These are phyloP conservation scores for Chrysopa pallens DNA, from an alignment of 1,140 invertebrate species.

Conservation along the genomic window DNA sequence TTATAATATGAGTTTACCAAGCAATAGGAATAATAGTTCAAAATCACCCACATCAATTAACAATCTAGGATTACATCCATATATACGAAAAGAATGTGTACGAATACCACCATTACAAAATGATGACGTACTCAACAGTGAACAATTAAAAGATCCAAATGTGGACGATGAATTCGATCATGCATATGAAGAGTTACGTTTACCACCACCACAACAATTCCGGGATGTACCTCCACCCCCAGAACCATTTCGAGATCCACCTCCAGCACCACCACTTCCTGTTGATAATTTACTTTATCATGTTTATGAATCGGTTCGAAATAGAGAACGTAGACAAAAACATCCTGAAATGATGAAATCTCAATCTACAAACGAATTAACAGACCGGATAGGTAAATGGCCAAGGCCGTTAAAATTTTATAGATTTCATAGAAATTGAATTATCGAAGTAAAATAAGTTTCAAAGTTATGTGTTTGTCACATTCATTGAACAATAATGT, in stretches of 20 bases:
- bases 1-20: not conserved
- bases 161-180: conserved; percentile 29
- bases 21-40: not conserved
- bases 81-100: conserved; percentile 26
- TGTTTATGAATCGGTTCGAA: conserved; percentile 50
- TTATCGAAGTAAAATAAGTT: no score
- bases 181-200: conserved; percentile 52
- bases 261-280: conserved; percentile 26
- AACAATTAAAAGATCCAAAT: conserved; percentile 10
- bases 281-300: conserved; percentile 64
- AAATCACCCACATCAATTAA: not conserved
- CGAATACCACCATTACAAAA: conserved; percentile 4
- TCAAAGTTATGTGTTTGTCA: no score
- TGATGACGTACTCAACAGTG: not conserved
- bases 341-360: conserved; percentile 29
- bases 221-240: conserved; percentile 59
- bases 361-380: conserved; percentile 35
- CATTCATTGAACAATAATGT: no score
- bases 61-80: conserved; percentile 17
- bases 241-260: conserved; percentile 46
- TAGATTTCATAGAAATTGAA: no score
- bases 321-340: conserved; percentile 23
- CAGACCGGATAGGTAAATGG: conserved; percentile 13
- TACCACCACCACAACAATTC: conserved; percentile 70
- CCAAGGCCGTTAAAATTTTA: no score